Base-by-base conservation (phyloP, 2,113 vertebrate species). In the Thamnaconus septentrionalis region DNA sequence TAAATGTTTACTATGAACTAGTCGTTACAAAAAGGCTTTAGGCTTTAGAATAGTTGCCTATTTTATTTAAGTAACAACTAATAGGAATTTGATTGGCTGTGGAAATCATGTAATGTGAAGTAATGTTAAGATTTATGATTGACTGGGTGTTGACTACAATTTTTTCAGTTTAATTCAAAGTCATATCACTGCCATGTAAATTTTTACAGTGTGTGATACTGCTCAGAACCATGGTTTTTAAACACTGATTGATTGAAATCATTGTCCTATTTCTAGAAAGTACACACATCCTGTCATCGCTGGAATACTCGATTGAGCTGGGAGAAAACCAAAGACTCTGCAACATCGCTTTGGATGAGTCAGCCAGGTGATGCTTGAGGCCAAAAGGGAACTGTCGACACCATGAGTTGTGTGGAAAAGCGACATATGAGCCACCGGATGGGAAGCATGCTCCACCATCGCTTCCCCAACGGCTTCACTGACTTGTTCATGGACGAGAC, bases 401-500 rank as follows among this genome's bases (percentile, higher is more conserved):
- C 78, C 65, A 93, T 92, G 90, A 92, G 73, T 81, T 88, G 79
- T 9, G 75, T 86, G 76, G 87, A 91, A 71, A 89, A 89, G 75
- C 83, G 82, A 57, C 88, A 86, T 62, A 59, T 71, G 80, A 90
- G 55, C 90, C 77, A 88, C 43, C 86, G 80, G 49, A 55, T 53
- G 59, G 86, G 79, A 6, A 80, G 73, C 62, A 96, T 96, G 94
- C 94, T 95, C 47, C 94, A 91, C 81, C 94, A 94, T 81, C 95
- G 94, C 78, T 91, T 94, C 52, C 83, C 92, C 0, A 95, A 95
- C 3, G 94, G 93, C 56, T 93, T 95, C 5, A 93, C 92, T 0
- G 94, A 96, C 76, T 90, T 95, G n/a, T 90, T 96, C 46, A 92
- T 96, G 91, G 96, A 99, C 4, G 97, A 99, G 0, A 86, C 96